These are phyloP conservation scores for Malaclemys terrapin DNA, from an alignment of 2,113 vertebrate genomes.

Conservation along the genomic window DNA sequence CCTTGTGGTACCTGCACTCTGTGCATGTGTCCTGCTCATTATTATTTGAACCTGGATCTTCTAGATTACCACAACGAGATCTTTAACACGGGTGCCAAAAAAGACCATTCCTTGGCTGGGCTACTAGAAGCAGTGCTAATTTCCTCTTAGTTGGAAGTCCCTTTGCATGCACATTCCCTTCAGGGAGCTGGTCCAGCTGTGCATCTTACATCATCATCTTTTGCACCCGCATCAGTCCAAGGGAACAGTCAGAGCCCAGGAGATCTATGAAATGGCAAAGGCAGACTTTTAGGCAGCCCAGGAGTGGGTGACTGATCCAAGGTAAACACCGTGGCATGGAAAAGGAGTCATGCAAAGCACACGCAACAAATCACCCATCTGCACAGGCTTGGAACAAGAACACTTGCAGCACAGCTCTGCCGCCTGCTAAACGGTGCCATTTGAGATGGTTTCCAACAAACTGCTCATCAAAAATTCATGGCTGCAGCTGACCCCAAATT, in stretches of 20 bases:
- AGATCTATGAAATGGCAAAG: neutral
- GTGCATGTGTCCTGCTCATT: neutral
- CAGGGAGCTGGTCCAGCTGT: neutral
- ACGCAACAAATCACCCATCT: neutral
- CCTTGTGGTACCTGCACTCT: neutral
- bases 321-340: neutral
- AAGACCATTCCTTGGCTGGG: neutral
- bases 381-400: neutral
- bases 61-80: neutral
- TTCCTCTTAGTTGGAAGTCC: neutral
- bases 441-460: constrained; percentile 30
- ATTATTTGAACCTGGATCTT: neutral
- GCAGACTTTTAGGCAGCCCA: fast-evolving
- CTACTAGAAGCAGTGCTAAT: neutral
- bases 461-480: constrained; percentile 42
- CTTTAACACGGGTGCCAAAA: fast-evolving
- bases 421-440: neutral
- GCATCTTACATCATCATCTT: neutral
- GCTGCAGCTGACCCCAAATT: constrained; percentile 73
- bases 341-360: fast-evolving
- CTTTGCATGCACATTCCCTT: fast-evolving
- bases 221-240: fast-evolving
- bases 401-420: neutral
- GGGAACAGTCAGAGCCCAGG: neutral
- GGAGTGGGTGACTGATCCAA: neutral